phyloP scores from a whole-genome alignment of 2,113 vertebrate genomes.

The Forbesichthys papilliferus region DNA sequence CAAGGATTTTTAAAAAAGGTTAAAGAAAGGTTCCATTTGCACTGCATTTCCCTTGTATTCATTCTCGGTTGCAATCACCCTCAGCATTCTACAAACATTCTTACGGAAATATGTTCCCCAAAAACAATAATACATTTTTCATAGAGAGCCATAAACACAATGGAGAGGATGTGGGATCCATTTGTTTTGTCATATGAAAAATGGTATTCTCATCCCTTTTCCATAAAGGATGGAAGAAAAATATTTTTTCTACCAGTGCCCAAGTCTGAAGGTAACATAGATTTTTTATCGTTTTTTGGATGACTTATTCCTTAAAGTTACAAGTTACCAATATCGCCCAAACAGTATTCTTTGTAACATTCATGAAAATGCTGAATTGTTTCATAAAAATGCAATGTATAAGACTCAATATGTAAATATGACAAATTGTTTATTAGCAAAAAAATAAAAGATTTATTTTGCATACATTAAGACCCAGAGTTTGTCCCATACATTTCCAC shows the following conservation, averaged over 20 bases:
- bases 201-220: too few species aligned
- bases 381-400: constrained; percentile 42
- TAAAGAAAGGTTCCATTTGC: constrained; percentile 55
- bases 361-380: constrained; percentile 43
- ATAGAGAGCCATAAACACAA: not conserved
- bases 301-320: too few species aligned
- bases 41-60: constrained; percentile 50
- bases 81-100: constrained; percentile 10
- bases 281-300: too few species aligned
- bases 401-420: constrained; percentile 38
- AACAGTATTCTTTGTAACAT: constrained; percentile 41
- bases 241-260: too few species aligned
- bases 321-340: constrained; percentile 18
- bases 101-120: not conserved
- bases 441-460: constrained; percentile 12
- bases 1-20: constrained; percentile 43
- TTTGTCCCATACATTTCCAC: not conserved
- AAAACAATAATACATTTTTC: not conserved
- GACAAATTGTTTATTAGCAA: constrained; percentile 41
- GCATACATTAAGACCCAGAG: not conserved
- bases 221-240: too few species aligned
- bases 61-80: constrained; percentile 15
- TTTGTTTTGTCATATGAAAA: too few species aligned
- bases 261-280: too few species aligned
- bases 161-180: not conserved